Percentiles rank a stretch among this genome's conserved stretches.
phyloP scores from a whole-genome alignment of 35 echinoderm and acorn worm species.

The Anneissia japonica region DNA sequence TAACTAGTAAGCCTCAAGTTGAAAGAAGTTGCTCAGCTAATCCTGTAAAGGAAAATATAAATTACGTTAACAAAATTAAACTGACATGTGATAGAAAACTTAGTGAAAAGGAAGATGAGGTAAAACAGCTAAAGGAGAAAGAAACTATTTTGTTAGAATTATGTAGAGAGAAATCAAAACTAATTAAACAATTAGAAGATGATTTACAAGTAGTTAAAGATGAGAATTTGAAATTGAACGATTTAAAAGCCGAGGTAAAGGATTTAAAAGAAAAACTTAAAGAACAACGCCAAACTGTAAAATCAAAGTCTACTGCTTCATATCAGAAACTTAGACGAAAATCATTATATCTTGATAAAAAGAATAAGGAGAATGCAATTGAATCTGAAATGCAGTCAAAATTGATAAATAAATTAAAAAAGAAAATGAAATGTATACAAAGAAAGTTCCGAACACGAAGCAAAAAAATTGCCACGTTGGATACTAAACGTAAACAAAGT shows the following conservation, averaged over 20 bases:
- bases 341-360: not conserved
- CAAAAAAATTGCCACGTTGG: not conserved
- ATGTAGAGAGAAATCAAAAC: conserved; percentile 20
- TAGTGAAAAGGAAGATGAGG: not conserved
- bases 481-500: too few species aligned
- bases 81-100: not conserved
- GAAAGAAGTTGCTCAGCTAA: not conserved
- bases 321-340: conserved; percentile 6
- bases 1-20: not conserved
- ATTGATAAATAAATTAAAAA: not conserved
- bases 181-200: not conserved
- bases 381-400: not conserved
- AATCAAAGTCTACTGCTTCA: not conserved
- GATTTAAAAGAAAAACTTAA: not conserved
- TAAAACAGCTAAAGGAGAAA: conserved; percentile 1
- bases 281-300: not conserved
- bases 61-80: not conserved
- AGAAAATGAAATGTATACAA: not conserved
- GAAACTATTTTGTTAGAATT: conserved; percentile 10
- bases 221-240: not conserved
- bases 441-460: not conserved
- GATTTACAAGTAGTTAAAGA: not conserved
- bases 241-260: not conserved
- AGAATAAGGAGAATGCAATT: not conserved
- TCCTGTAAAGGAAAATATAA: not conserved